These are phyloP conservation scores for Spodoptera frugiperda DNA, from an alignment of 1,140 invertebrate species.

Conservation along the genomic window DNA sequence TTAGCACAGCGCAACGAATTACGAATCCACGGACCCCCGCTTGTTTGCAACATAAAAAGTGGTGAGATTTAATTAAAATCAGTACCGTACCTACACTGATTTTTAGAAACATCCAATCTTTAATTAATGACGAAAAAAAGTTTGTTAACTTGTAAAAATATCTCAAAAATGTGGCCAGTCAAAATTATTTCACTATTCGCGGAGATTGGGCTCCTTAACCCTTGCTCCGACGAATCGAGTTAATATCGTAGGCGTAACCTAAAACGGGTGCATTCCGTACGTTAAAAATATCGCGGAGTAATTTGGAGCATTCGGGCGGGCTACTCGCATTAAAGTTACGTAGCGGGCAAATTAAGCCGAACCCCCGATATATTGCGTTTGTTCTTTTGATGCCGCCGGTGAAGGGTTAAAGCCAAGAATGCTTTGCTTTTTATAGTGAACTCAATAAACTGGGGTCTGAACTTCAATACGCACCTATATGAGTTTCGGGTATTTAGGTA, in stretches of 20 bases:
- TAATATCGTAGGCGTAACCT: slow-evolving; percentile 81
- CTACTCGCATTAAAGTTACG: slow-evolving; percentile 81
- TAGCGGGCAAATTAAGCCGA: slow-evolving; percentile 82
- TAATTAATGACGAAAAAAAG: slow-evolving; percentile 36
- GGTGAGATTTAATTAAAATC: slow-evolving; percentile 48
- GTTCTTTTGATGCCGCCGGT: slow-evolving; percentile 84
- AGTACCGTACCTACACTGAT: slow-evolving; percentile 4
- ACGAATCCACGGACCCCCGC: slow-evolving; percentile 67
- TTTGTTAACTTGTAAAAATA: slow-evolving; percentile 29
- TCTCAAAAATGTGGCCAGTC: slow-evolving; percentile 10
- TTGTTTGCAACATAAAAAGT: slow-evolving; percentile 64
- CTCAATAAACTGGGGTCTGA: slow-evolving; percentile 72
- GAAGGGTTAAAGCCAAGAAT: slow-evolving; percentile 87
- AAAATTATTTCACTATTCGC: slow-evolving; percentile 36
- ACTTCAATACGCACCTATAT: slow-evolving; percentile 44
- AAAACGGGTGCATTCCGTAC: slow-evolving; percentile 81
- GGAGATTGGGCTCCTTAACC: slow-evolving; percentile 53
- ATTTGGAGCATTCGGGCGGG: slow-evolving; percentile 81
- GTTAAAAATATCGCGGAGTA: slow-evolving; percentile 85
- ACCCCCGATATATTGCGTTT: slow-evolving; percentile 85
- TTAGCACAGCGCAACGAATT: slow-evolving; percentile 69
- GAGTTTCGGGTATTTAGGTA: background rate
- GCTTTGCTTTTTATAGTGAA: slow-evolving; percentile 85
- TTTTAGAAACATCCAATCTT: slow-evolving; percentile 29
- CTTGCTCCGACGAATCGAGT: slow-evolving; percentile 59